Percentiles rank a stretch among this genome's conserved stretches.
phyloP scores from a whole-genome alignment of 2,113 vertebrate species.

The Odontesthes bonariensis region DNA sequence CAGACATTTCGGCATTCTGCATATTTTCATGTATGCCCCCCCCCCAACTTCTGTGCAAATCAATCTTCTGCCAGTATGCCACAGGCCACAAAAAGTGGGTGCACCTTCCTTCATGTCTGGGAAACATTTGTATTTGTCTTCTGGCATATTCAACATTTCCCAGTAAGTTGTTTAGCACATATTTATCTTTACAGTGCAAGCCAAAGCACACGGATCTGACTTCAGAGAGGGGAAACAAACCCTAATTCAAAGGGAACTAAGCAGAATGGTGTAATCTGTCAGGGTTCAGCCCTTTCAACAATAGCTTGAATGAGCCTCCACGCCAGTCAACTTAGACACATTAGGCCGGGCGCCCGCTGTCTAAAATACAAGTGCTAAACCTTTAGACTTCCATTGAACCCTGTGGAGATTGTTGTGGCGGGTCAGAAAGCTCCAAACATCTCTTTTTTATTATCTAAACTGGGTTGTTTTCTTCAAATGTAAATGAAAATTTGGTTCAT shows the following conservation, averaged over 20 bases:
- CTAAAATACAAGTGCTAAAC: background rate
- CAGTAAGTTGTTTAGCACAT: slow-evolving; percentile 58
- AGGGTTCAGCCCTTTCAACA: slow-evolving; percentile 42
- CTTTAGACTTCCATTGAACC: slow-evolving; percentile 2
- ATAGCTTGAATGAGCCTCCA: slow-evolving; percentile 13
- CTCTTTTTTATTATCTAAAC: slow-evolving; percentile 24
- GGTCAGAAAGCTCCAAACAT: slow-evolving; percentile 37
- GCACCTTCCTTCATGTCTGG: slow-evolving; percentile 52
- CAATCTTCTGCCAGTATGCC: slow-evolving; percentile 44
- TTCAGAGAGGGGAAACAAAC: background rate
- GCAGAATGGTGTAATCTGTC: slow-evolving; percentile 56
- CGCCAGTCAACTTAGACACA: slow-evolving; percentile 34
- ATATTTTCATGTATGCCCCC: slow-evolving; percentile 48
- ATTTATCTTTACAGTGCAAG: slow-evolving; percentile 38
- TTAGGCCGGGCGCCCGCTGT: slow-evolving; percentile 21
- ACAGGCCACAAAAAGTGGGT: slow-evolving; percentile 38
- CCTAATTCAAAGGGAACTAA: slow-evolving; percentile 17
- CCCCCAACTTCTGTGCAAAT: slow-evolving; percentile 23
- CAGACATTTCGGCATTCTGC: slow-evolving; percentile 47
- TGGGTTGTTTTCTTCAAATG: background rate
- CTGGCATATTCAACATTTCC: slow-evolving; percentile 46
- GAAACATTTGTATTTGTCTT: slow-evolving; percentile 60
- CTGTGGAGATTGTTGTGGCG: slow-evolving; percentile 20
- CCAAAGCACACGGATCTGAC: slow-evolving; percentile 58
- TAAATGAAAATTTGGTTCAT: slow-evolving; percentile 48